Percentiles rank a stretch among this genome's conserved stretches.
Conservation (phyloP, 2,888 invertebrate species). For the Drosophila leonis region DNA sequence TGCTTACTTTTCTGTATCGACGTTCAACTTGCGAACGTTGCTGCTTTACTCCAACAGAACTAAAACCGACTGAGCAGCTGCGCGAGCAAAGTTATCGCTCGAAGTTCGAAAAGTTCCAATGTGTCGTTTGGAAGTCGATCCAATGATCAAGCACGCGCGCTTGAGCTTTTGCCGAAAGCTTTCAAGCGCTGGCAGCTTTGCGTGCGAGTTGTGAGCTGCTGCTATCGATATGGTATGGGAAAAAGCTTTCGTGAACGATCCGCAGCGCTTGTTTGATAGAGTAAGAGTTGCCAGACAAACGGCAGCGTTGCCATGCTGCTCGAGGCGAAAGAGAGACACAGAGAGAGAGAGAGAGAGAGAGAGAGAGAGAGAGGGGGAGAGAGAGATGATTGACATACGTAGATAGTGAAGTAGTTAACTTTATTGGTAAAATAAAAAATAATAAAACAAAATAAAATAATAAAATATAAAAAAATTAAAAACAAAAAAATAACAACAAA, state of each 20-base stretch:
- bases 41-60: slow-evolving; percentile 75
- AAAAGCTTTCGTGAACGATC: slow-evolving; percentile 40
- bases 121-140: slow-evolving; percentile 42
- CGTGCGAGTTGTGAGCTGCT: slow-evolving; percentile 54
- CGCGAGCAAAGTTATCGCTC: slow-evolving; percentile 54
- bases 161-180: slow-evolving; percentile 59
- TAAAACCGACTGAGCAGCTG: slow-evolving; percentile 73
- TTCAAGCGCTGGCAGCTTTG: slow-evolving; percentile 35
- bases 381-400: not conserved
- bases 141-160: slow-evolving; percentile 46
- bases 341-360: not conserved
- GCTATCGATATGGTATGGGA: slow-evolving; percentile 30
- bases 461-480: not conserved
- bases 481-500: not conserved
- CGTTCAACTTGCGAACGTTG: slow-evolving; percentile 71
- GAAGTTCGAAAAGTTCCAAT: slow-evolving; percentile 70
- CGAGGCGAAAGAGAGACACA: not conserved
- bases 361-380: not conserved
- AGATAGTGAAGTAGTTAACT: not conserved
- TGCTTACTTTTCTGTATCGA: slow-evolving; percentile 70
- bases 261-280: slow-evolving; percentile 15
- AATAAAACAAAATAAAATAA: not conserved
- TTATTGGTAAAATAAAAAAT: not conserved
- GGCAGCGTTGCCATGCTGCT: not conserved
- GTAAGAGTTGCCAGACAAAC: slow-evolving; percentile 31